Evolutionary conservation across 2,113 vertebrate species (phyloP).

Genomic region (Anser cygnoides): DNA sequence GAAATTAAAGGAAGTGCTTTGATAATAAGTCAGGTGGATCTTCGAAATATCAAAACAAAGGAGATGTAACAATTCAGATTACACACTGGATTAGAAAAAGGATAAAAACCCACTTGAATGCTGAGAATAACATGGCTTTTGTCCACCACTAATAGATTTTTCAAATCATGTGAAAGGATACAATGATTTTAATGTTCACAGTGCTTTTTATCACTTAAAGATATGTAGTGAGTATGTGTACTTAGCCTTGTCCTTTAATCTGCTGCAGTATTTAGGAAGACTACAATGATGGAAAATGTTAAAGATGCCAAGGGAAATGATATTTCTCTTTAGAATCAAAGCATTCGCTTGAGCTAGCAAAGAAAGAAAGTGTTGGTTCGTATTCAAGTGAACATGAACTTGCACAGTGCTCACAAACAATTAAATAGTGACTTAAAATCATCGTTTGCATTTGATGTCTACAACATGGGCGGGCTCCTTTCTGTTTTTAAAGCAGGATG

Average conservation of each 20-base stretch:
- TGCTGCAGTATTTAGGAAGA: not conserved
- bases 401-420: fast-evolving
- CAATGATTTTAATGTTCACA: not conserved
- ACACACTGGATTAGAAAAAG: not conserved
- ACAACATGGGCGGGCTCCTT: fast-evolving
- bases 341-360: not conserved
- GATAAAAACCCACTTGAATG: not conserved
- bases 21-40: not conserved
- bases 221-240: not conserved
- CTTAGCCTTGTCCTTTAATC: not conserved
- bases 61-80: not conserved
- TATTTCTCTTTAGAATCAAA: not conserved
- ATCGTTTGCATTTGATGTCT: fast-evolving
- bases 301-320: fast-evolving
- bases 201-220: not conserved
- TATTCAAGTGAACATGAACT: fast-evolving
- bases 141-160: not conserved
- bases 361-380: fast-evolving
- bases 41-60: not conserved
- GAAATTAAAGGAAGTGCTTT: not conserved
- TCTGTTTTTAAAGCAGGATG: fast-evolving
- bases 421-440: not conserved
- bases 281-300: fast-evolving
- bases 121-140: not conserved
- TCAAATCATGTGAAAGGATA: not conserved